Percentiles rank a stretch among this genome's conserved stretches.
Evolutionary conservation across 2,113 vertebrate species (phyloP).

Genomic region (Lonchura striata): DNA sequence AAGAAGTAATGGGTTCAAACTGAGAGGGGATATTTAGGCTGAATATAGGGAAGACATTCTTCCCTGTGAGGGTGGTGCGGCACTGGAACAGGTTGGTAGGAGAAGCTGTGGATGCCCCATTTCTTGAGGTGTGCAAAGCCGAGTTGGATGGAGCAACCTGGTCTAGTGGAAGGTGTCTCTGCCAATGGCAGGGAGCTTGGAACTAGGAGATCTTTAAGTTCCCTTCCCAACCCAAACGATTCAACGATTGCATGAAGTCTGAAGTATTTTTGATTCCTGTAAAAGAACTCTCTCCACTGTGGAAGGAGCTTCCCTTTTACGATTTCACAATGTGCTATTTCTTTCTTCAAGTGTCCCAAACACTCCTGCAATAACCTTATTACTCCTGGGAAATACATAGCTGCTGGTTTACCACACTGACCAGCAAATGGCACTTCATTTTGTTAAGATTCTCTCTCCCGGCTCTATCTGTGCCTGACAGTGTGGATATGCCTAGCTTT

Average conservation of each 20-base stretch:
- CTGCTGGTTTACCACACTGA: not conserved
- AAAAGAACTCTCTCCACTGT: not conserved
- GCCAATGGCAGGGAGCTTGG: too few species aligned
- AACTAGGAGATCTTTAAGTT: not conserved
- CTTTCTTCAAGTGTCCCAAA: accelerated
- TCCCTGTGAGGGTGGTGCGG: not conserved
- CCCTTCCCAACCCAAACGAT: not conserved
- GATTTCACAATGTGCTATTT: accelerated
- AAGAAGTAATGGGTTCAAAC: not conserved
- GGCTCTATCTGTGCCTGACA: not conserved
- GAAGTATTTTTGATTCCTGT: not conserved
- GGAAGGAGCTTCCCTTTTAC: not conserved
- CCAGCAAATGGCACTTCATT: not conserved
- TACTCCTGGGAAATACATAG: not conserved
- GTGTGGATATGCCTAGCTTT: not conserved
- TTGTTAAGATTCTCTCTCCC: not conserved
- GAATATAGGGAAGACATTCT: not conserved
- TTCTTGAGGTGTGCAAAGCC: not conserved
- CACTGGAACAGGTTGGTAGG: not conserved
- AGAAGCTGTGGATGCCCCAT: not conserved
- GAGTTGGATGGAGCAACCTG: not conserved
- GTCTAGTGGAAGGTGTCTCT: not conserved
- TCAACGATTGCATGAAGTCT: not conserved
- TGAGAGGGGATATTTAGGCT: not conserved
- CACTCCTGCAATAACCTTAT: not conserved